A percentile compares a stretch with the other conserved stretches of the same genome.
These are phyloP conservation scores for Axinella damicornis DNA, from an alignment of 37 sponge, comb jelly and placozoan species.

Conservation along the genomic window DNA sequence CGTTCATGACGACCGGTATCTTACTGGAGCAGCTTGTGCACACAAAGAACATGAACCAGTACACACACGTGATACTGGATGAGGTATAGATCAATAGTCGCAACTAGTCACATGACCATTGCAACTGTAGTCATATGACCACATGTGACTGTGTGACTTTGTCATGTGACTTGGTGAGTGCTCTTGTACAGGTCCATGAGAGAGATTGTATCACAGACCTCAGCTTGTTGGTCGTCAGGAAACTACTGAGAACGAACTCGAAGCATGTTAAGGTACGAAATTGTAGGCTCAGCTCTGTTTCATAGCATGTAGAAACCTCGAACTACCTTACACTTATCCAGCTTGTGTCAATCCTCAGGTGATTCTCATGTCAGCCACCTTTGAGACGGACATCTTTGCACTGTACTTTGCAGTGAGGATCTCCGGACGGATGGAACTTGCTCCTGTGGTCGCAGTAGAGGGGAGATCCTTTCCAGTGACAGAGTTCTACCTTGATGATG, in stretches of 20 bases:
- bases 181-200: slow-evolving; percentile 80
- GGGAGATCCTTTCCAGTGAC: slow-evolving; percentile 73
- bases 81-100: too few species aligned
- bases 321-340: too few species aligned
- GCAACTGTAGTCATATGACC: too few species aligned
- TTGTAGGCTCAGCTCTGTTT: background rate
- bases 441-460: slow-evolving; percentile 81
- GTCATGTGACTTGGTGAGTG: too few species aligned
- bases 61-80: slow-evolving; percentile 94
- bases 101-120: too few species aligned
- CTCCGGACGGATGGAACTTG: slow-evolving; percentile 19
- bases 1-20: slow-evolving; percentile 93
- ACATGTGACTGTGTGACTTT: too few species aligned
- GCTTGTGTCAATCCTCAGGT: too few species aligned
- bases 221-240: slow-evolving; percentile 85
- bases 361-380: slow-evolving; percentile 95
- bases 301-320: too few species aligned
- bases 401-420: slow-evolving; percentile 72
- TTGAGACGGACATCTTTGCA: slow-evolving; percentile 77
- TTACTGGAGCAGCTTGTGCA: slow-evolving; percentile 86
- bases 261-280: slow-evolving; percentile 75
- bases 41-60: slow-evolving; percentile 91
- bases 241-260: slow-evolving; percentile 87
- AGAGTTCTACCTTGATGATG: slow-evolving; percentile 80
- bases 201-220: slow-evolving; percentile 95